phyloP scores from a whole-genome alignment of 2,888 invertebrate genomes.

The Zele albiditarsus region DNA sequence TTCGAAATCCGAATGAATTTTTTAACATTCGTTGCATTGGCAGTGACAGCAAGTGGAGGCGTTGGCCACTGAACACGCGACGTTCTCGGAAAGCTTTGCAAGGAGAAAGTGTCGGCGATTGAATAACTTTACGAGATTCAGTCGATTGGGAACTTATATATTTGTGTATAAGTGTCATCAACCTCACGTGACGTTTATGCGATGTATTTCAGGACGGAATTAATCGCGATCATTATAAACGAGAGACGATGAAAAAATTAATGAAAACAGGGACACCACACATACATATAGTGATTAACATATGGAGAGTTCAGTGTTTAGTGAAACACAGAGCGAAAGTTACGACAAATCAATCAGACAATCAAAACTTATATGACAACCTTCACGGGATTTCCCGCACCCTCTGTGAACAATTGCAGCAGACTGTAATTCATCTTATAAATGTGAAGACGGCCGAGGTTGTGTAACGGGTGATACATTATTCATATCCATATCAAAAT shows the following conservation, averaged over 20 bases:
- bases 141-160: background rate
- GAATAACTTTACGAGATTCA: slow-evolving; percentile 16
- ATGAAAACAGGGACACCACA: slow-evolving; percentile 7
- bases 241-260: background rate
- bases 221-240: background rate
- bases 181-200: slow-evolving; percentile 17
- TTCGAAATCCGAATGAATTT: background rate
- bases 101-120: slow-evolving; percentile 42
- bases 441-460: slow-evolving; percentile 49
- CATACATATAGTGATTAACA: background rate
- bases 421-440: slow-evolving; percentile 54
- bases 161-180: background rate
- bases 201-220: background rate
- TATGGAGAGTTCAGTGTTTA: background rate
- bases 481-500: background rate
- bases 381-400: slow-evolving; percentile 59
- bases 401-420: slow-evolving; percentile 53
- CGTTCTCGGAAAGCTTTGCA: slow-evolving; percentile 36
- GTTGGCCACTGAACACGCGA: slow-evolving; percentile 24
- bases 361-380: slow-evolving; percentile 56
- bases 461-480: slow-evolving; percentile 49
- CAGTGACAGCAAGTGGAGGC: slow-evolving; percentile 7
- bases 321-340: background rate
- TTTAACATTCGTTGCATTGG: no score
- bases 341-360: slow-evolving; percentile 45